Base-by-base conservation (phyloP, 2,113 vertebrate species). In the Lepus timidus region DNA sequence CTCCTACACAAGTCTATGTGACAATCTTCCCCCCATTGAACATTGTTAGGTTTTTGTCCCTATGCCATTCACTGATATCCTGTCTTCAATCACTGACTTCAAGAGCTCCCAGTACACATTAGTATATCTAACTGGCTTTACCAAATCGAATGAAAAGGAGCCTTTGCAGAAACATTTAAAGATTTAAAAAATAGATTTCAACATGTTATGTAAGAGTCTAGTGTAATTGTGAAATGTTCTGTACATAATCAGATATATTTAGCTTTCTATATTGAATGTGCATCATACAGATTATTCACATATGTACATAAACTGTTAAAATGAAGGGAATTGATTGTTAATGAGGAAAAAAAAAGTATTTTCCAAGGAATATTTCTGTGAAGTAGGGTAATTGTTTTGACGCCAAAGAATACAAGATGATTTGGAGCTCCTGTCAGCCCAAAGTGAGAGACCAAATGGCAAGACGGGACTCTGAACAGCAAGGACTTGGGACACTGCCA, bases 251-350 rank as follows among this genome's bases (percentile, higher is more conserved):
- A 97, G 98, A 98, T 99, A 99, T 99, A 99, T 99, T 99, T 99
- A 99, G 95, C 99, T 99, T 99, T 99, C 99, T 99, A 99, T 99
- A 99, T 99, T 99, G 99, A 99, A 99, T 99, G 99, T 99, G 99
- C 99, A 99, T 99, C 99, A 99, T 99, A 99, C 97, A 99, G 99
- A 99, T 99, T 99, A 98, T 99, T 99, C 98, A 98, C 98, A 99
- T 99, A 98, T 99, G 99, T 99, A 99, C 99, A 99, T 99, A 99
- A 99, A 99, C 99, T 99, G 9, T 99, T 99, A 99, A 99, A 99
- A 99, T 99, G 99, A 99, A 99, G 99, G 99, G 99, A 99, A 99
- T 98, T 98, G 98, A 75, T 58, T 55, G 19, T 62, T 88, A 39
- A 91, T 44, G 44, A 62, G 19, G 49, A 52, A 84, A 95, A 1